Conservation (phyloP, 2,113 vertebrate genomes). For the Athene noctua region DNA sequence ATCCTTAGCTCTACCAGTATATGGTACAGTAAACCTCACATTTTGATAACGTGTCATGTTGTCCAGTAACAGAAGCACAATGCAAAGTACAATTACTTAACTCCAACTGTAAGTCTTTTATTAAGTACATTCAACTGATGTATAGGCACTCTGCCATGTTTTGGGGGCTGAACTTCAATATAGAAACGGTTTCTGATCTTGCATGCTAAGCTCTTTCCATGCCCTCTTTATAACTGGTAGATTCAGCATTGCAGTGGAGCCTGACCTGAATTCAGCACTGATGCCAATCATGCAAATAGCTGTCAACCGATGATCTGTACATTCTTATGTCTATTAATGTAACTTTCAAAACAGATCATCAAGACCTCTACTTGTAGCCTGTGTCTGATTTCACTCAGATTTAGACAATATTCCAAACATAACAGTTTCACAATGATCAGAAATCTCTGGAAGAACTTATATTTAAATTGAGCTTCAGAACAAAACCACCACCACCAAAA, state of each 20-base stretch:
- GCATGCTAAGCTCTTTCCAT: background rate
- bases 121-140: background rate
- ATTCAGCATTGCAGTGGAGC: background rate
- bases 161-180: background rate
- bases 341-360: background rate
- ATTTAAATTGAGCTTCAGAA: background rate
- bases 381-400: background rate
- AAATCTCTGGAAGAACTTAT: background rate
- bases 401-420: background rate
- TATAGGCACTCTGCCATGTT: background rate
- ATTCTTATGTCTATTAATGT: background rate
- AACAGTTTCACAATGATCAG: background rate
- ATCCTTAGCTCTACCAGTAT: background rate
- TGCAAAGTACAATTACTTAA: background rate
- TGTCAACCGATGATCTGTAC: background rate
- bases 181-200: background rate
- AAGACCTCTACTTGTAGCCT: background rate
- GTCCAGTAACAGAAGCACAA: background rate
- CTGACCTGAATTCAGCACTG: rapidly evolving
- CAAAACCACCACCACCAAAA: background rate
- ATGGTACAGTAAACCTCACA: background rate
- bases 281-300: background rate
- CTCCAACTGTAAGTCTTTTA: background rate
- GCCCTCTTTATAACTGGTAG: background rate
- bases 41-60: background rate